Base-by-base conservation (phyloP, 2,888 invertebrate species). In the Chrysotoxum bicinctum region DNA sequence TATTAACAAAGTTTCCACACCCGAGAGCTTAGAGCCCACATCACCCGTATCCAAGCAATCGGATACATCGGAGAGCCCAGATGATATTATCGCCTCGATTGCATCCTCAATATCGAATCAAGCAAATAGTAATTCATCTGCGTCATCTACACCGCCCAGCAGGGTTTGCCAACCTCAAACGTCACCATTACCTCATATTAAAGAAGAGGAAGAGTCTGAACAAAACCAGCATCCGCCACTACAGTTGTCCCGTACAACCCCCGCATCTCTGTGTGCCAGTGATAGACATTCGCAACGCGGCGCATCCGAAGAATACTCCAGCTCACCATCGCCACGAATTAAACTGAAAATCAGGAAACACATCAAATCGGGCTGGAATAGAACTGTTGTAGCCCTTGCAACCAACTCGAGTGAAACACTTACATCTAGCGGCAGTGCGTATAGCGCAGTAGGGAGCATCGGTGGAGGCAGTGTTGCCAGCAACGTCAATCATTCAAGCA, bases 131-230 rank as follows among this genome's bases (percentile, higher is more conserved):
- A 58, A 86, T 75, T 76, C 87, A 77, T 72, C 88, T 52, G 77
- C 89, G 68, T 87, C 88, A 88, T 93, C 93, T 92, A 87, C 87
- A 74, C 88, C 87, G 66, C 87, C 82, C 54, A 88, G 87, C 84
- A 93, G 92, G 91, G 92, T 92, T 92, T 91, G 91, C 87, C 92
- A 91, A 84, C 89, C 94, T 90, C 94, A 95, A 93, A 94, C 95
- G 88, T 95, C 96, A 68, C 95, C 96, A 80, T 93, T 96, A 87
- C 96, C 96, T 88, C 96, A 96, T 89, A 96, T 96, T 87, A 95
- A 96, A 90, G 96, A 96, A 91, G 96, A 96, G 91, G 96, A 96
- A 92, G 95, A 95, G 90, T 91, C 88, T 89, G 92, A 91, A 82
- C 91, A 90, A 87, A 88, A 93, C 93, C 89, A 93, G 93, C 88